A percentile compares a stretch with the other conserved stretches of the same genome.
Conservation (phyloP, 2,888 invertebrate genomes). For the Reticulitermes lucifugus region DNA sequence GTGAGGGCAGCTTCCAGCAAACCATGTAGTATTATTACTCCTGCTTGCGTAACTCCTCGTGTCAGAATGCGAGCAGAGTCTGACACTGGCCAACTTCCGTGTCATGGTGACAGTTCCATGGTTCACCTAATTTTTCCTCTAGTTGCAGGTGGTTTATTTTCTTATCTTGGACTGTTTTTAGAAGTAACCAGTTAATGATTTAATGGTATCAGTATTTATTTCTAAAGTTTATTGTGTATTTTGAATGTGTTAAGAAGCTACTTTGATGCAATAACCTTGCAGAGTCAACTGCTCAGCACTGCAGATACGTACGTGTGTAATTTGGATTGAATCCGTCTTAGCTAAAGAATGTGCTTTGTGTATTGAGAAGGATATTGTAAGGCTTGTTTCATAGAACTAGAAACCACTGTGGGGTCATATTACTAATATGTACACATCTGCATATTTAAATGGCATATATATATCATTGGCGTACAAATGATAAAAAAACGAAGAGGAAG, state of each 20-base stretch:
- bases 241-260: not conserved
- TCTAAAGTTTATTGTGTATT: not conserved
- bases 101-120: too few species aligned
- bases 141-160: too few species aligned
- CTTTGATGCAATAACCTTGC: not conserved
- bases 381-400: not conserved
- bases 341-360: not conserved
- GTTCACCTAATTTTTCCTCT: too few species aligned
- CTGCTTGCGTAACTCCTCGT: too few species aligned
- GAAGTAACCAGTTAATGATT: not conserved
- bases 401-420: not conserved
- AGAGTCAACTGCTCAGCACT: not conserved
- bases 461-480: not conserved
- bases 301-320: not conserved
- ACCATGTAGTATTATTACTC: too few species aligned
- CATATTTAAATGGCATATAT: not conserved
- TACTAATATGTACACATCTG: not conserved
- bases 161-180: not conserved
- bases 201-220: not conserved
- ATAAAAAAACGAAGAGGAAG: not conserved
- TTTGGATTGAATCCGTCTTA: not conserved
- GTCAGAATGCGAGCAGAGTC: too few species aligned
- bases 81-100: too few species aligned
- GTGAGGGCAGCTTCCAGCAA: too few species aligned
- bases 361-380: not conserved